Evolutionary conservation across 2,888 invertebrate genomes (phyloP), one percentile per base, ranked within the genome.

Genomic region (Mycogona germanica): DNA sequence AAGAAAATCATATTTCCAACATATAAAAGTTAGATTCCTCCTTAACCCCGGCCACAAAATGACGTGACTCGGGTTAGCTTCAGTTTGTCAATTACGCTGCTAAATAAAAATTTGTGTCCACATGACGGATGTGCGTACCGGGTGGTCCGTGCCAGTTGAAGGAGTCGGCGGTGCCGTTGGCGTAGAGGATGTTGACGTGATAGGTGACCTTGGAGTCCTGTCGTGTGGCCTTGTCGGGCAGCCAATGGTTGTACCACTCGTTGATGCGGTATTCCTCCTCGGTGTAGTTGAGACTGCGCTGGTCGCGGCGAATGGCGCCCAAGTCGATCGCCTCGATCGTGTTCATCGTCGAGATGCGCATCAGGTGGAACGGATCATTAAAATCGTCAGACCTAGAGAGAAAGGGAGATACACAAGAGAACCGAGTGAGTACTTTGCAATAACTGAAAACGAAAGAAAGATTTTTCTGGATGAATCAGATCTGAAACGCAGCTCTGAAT

Each of bases 121-220:
- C 17, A 12, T 32, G 48, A 14, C 28, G 52, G 48, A 26, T 21
- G 6, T 45, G 53, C 23, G 57, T 61, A 58, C 76, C 89, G 45
- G 83, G 87, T 7, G 92, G 92, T 44, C 92, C 92, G 59, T 92
- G 92, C 72, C 91, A 93, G n/a, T 88, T 87, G 66, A 83, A 88
- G n/a, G 91, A 92, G 69, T 91, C 91, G 71, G 92, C 92, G 1
- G 91, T 92, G 66, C 91, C 91, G 69, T 92, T 92, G 0, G 89
- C 84, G 72, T 92, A 89, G 66, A 91, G 78, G 61, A 92, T 92
- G 71, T 89, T 86, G n/a, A 89, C 57, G 32, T 60, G 58, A 66
- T 92, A 92, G 0, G 89, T 91, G 6, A 88, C 86, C 72, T 93
- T 87, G 0, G 89, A 87, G 66, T 89, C 92, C 66, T 92, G 91